Base-by-base conservation (phyloP, 2,113 vertebrate genomes). In the Aegypius monachus region DNA sequence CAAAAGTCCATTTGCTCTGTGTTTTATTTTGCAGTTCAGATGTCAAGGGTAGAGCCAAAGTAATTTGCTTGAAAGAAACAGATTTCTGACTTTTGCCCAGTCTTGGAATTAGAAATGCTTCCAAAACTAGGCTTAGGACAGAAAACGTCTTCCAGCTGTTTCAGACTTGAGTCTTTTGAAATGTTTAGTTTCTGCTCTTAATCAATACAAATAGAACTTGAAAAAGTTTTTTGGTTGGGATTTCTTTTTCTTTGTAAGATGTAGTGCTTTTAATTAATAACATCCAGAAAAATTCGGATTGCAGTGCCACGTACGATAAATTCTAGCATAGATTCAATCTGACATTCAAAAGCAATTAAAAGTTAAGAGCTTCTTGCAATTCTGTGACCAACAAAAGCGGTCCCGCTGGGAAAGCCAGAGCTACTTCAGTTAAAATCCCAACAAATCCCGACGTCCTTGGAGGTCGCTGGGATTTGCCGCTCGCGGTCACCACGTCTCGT, bases 401-500 rank as follows among this genome's bases (percentile, higher is more conserved):
- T 52, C 70, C 27, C 52, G 68, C 72, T 59, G 67, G 70, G 78
- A 72, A 61, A 88, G 81, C 78, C 58, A 8, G 40, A 82, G 78
- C 47, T 73, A 0, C 53, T 52, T 45, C 16, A 15, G 13, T 27
- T 86, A 45, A 48, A 53, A 42, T 11, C 13, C 5, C 43, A 7
- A 5, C 34, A 71, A 68, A 79, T 70, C 31, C 62, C 2, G 0
- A 22, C 0, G 0, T 47, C 47, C 75, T 26, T 7, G 45, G 59
- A 58, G 58, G 80, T 40, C 3, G 2, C 47, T 61, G 88, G 78
- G 82, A 36, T 74, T n/a, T 61, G 63, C 23, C 19, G 40, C 15
- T 25, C 0, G 3, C 7, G 2, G 40, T 58, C 8, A 1, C 73
- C 2, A 0, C 0, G 29, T 19, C 10, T 13, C 20, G 13, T 23